These are phyloP conservation scores for Paracentrotus lividus DNA, from an alignment of 53 echinoderm and acorn worm species.

Conservation along the genomic window DNA sequence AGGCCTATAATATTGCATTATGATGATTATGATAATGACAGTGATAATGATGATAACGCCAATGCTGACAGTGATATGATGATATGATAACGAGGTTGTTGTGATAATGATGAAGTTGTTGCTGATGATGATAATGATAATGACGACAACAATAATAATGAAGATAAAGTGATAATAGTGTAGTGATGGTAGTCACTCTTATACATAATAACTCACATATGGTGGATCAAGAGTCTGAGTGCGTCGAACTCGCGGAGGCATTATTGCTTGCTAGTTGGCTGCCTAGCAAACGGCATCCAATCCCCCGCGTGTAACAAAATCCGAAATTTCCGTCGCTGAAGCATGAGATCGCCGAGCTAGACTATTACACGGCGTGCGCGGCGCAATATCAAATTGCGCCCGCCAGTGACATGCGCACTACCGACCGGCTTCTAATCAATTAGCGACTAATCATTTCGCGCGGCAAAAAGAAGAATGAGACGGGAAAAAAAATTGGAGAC, in stretches of 20 bases:
- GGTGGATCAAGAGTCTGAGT: neutral
- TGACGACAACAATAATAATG: neutral
- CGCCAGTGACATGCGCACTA: constrained; percentile 64
- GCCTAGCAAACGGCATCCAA: constrained; percentile 44
- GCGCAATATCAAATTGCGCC: constrained; percentile 63
- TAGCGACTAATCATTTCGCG: constrained; percentile 70
- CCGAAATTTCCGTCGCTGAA: constrained; percentile 37
- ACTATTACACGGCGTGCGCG: constrained; percentile 59
- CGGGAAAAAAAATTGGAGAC: constrained; percentile 36
- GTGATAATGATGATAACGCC: too few relatives aligned
- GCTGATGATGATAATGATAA: neutral
- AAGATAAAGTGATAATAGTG: neutral
- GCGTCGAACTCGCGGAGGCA: constrained; percentile 17
- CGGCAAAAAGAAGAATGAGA: constrained; percentile 49
- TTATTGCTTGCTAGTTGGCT: constrained; percentile 23
- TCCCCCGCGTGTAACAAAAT: constrained; percentile 48
- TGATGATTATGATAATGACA: too few relatives aligned
- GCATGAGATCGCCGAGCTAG: neutral
- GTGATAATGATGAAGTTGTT: neutral
- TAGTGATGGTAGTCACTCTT: neutral
- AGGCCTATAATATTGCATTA: too few relatives aligned
- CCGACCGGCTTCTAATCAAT: constrained; percentile 70
- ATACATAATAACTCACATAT: neutral
- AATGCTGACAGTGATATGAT: neutral
- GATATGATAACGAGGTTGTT: neutral